A percentile compares a stretch with the other conserved stretches of the same genome.
phyloP scores from a whole-genome alignment of 30 jellyfish, hydroid and myxozoan species.

The Pelagia noctiluca region DNA sequence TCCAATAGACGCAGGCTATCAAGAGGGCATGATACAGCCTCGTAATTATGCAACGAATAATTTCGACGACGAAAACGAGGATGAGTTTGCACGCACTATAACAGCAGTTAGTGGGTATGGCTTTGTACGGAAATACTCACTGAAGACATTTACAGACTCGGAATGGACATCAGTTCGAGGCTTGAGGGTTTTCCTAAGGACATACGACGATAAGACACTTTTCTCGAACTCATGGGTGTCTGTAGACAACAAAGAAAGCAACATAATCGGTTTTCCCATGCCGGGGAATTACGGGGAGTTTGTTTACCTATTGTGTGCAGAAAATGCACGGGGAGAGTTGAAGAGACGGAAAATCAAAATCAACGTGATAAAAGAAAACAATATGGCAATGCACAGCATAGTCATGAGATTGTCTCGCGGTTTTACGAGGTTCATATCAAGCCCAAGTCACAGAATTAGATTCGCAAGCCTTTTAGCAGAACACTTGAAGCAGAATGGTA shows the following conservation, averaged over 20 bases:
- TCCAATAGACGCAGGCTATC: too few relatives aligned
- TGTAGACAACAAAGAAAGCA: constrained; percentile 34
- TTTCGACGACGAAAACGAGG: background rate
- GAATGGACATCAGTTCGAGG: constrained; percentile 39
- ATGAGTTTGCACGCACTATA: constrained; percentile 26
- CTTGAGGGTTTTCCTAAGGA: constrained; percentile 51
- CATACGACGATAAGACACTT: constrained; percentile 53
- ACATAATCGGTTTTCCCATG: constrained; percentile 80
- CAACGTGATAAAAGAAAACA: constrained; percentile 26
- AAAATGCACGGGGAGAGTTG: constrained; percentile 31
- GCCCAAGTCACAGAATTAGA: constrained; percentile 28
- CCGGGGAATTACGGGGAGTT: constrained; percentile 73
- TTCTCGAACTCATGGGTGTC: constrained; percentile 77
- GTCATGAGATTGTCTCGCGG: constrained; percentile 45
- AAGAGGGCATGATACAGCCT: background rate
- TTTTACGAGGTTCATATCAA: constrained; percentile 36
- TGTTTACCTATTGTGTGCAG: constrained; percentile 64
- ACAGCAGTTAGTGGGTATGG: constrained; percentile 62
- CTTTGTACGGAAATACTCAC: constrained; percentile 49
- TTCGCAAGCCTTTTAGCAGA: constrained; percentile 35
- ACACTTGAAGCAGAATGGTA: constrained; percentile 40
- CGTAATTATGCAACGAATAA: background rate
- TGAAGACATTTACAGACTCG: constrained; percentile 18
- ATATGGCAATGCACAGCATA: constrained; percentile 32
- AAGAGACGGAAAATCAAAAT: constrained; percentile 45